phyloP scores from a whole-genome alignment of 2,797 vertebrate species.

The Darevskia nairensis region DNA sequence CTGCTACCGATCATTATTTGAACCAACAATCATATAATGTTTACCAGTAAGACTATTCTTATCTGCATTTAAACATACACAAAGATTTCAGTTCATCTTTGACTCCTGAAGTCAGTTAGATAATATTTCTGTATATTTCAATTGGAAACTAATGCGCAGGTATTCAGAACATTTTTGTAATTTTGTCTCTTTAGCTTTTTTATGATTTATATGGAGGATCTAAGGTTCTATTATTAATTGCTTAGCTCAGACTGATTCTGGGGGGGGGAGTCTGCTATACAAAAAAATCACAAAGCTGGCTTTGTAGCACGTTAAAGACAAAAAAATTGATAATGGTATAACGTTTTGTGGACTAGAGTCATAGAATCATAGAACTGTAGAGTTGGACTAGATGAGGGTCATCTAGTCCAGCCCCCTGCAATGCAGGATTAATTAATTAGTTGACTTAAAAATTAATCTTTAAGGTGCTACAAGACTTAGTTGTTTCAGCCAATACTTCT shows the following conservation, averaged over 20 bases:
- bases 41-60: neutral
- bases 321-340: neutral
- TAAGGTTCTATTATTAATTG: slow-evolving; percentile 30
- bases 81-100: neutral
- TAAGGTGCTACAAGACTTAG: neutral
- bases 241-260: slow-evolving; percentile 19
- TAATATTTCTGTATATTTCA: neutral
- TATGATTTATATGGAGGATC: slow-evolving; percentile 23
- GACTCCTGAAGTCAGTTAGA: neutral
- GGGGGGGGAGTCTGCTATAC: too few relatives aligned
- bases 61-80: neutral
- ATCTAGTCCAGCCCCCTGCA: too few relatives aligned
- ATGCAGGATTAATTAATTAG: too few relatives aligned
- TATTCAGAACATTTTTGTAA: neutral
- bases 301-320: neutral
- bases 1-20: neutral
- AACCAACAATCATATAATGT: neutral
- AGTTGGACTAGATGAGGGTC: too few relatives aligned
- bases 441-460: neutral
- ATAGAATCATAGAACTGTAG: too few relatives aligned
- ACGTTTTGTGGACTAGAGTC: neutral
- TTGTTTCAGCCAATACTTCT: slow-evolving; percentile 17
- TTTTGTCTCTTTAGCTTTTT: slow-evolving; percentile 42
- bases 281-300: neutral
- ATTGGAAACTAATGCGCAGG: neutral